phyloP scores from a whole-genome alignment of 2,888 invertebrate genomes.

The Machimus rusticus region DNA sequence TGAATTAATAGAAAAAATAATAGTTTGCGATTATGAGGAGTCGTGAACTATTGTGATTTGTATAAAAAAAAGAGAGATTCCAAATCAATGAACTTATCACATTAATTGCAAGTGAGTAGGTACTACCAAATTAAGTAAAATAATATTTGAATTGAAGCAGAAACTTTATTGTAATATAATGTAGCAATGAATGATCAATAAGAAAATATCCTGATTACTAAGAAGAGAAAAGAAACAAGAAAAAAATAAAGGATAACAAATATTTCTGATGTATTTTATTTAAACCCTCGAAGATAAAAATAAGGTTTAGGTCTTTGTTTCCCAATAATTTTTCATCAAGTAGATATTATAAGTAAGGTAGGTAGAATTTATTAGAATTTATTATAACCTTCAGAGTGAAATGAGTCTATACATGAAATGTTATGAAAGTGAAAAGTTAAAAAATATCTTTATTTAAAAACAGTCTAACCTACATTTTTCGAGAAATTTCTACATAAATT shows the following conservation, averaged over 20 bases:
- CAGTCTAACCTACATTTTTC: too few species aligned
- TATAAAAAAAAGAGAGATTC: background rate
- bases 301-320: too few species aligned
- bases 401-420: too few species aligned
- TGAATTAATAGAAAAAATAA: background rate
- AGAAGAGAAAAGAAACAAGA: background rate
- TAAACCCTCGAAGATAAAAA: background rate
- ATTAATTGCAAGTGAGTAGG: background rate
- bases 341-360: too few species aligned
- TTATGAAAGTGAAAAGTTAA: too few species aligned
- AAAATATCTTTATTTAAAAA: too few species aligned
- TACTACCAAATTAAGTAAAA: background rate
- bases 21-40: slow-evolving; percentile 7
- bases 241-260: background rate
- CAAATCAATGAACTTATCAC: slow-evolving; percentile 10
- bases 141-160: background rate
- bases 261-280: background rate
- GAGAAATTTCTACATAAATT: too few species aligned
- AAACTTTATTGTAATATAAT: slow-evolving; percentile 13
- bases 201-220: slow-evolving; percentile 14
- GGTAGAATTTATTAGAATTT: too few species aligned
- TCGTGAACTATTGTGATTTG: slow-evolving; percentile 37
- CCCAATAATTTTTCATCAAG: too few species aligned
- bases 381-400: too few species aligned
- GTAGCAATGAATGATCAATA: background rate